phyloP scores from a whole-genome alignment of 2,888 invertebrate species.

The Bursaphelenchus okinawaensis region DNA sequence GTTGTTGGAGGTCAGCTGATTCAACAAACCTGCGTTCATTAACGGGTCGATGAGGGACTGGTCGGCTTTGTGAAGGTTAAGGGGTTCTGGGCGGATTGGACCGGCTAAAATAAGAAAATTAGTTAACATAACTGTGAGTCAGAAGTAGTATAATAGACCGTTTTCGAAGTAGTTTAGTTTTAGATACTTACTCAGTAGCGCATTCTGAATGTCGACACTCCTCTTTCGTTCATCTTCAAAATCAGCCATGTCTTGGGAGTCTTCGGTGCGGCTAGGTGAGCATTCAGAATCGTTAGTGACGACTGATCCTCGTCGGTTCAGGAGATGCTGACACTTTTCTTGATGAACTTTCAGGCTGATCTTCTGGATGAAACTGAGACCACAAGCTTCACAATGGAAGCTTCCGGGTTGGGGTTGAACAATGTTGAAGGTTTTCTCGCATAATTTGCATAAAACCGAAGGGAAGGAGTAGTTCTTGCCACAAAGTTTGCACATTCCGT shows the following conservation, averaged over 20 bases:
- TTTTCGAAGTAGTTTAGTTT: background rate
- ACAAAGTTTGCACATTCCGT: constrained; percentile 38
- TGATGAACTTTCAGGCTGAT: constrained; percentile 53
- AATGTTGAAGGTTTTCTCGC: constrained; percentile 49
- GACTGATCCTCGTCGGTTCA: constrained; percentile 29
- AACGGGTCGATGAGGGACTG: background rate
- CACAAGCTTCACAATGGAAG: constrained; percentile 50
- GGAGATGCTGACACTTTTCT: constrained; percentile 46
- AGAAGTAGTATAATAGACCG: too few relatives aligned
- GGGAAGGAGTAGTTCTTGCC: constrained; percentile 55
- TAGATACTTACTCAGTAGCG: constrained; percentile 2
- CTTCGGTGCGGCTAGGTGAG: constrained; percentile 13
- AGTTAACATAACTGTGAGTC: background rate
- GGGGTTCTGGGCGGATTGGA: constrained; percentile 5
- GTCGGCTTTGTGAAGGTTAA: background rate
- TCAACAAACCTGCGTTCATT: background rate
- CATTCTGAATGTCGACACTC: background rate
- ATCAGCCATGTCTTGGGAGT: constrained; percentile 4
- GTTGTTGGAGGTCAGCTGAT: background rate
- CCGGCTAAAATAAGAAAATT: constrained; percentile 1
- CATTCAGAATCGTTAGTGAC: constrained; percentile 26
- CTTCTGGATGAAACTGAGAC: constrained; percentile 50
- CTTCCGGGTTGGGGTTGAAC: constrained; percentile 41
- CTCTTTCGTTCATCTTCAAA: constrained; percentile 13
- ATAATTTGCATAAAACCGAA: constrained; percentile 49